Evolutionary conservation across 2,797 vertebrate genomes (phyloP).

Genomic region (Petrocephalus schoutedeni): DNA sequence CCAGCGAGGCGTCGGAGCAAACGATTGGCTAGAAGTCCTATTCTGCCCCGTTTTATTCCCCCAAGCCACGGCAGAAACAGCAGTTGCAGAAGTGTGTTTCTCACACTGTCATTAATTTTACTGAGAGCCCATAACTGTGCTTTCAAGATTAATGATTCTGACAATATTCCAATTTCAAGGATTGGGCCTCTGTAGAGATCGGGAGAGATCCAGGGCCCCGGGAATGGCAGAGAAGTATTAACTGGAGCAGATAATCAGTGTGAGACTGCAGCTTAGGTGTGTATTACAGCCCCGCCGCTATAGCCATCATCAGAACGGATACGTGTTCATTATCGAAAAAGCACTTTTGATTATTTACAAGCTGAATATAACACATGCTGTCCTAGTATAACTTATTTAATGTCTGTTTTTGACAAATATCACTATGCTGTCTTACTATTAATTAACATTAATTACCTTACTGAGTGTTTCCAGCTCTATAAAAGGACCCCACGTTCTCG

Average conservation of each 20-base stretch:
- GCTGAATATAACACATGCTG: neutral
- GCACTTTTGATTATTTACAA: neutral
- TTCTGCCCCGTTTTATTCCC: neutral
- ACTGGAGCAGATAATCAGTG: neutral
- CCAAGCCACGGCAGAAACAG: neutral
- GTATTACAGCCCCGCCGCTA: neutral
- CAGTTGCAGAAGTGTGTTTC: neutral
- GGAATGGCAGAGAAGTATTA: neutral
- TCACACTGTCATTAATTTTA: constrained; percentile 15
- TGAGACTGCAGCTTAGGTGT: constrained; percentile 1
- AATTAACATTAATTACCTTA: neutral
- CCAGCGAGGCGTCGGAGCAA: neutral
- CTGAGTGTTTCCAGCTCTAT: neutral
- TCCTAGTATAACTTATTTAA: neutral
- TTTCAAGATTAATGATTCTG: constrained; percentile 22
- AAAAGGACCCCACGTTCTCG: neutral
- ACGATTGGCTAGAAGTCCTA: constrained; percentile 3
- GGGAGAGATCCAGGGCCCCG: neutral
- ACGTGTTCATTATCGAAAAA: constrained; percentile 3
- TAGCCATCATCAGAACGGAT: neutral
- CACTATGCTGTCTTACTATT: neutral
- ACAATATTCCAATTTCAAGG: constrained; percentile 20
- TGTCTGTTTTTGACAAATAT: neutral
- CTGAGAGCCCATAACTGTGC: constrained; percentile 7
- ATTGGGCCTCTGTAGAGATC: constrained; percentile 9